These are phyloP conservation scores for Sardina pilchardus DNA, from an alignment of 2,113 vertebrate species.

Conservation along the genomic window DNA sequence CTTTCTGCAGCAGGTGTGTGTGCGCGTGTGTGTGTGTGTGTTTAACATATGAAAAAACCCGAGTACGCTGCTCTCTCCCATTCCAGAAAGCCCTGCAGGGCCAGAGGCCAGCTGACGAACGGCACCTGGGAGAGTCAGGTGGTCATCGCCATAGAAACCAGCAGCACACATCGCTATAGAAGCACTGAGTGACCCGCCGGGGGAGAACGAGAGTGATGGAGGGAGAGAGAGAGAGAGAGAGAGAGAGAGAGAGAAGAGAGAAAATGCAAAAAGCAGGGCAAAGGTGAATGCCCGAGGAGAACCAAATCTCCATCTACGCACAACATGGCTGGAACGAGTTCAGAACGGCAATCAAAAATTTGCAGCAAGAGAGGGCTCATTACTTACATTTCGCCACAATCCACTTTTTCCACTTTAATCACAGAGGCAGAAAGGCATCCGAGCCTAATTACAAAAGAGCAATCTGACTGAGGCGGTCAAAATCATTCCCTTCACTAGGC, in stretches of 20 bases:
- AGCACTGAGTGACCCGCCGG: conserved; percentile 52
- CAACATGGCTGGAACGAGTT: not conserved
- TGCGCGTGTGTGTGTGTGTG: not conserved
- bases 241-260: not conserved
- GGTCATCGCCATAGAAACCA: conserved; percentile 67
- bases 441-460: conserved; percentile 14
- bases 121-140: conserved; percentile 68
- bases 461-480: conserved; percentile 12
- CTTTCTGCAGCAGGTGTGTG: not conserved
- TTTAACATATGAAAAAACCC: conserved; percentile 31
- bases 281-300: conserved; percentile 55
- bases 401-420: not conserved
- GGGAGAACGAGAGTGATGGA: not conserved
- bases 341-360: not conserved
- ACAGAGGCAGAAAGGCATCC: not conserved
- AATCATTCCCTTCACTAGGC: not conserved
- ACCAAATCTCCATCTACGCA: not conserved
- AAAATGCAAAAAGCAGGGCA: conserved; percentile 54
- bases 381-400: not conserved
- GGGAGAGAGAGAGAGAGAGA: not conserved
- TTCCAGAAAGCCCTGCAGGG: conserved; percentile 68
- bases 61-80: conserved; percentile 45
- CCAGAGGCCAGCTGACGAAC: conserved; percentile 61
- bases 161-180: conserved; percentile 57
- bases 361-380: not conserved